These are phyloP conservation scores for Liodrosophila aerea DNA, from an alignment of 2,888 invertebrate genomes.

Conservation along the genomic window DNA sequence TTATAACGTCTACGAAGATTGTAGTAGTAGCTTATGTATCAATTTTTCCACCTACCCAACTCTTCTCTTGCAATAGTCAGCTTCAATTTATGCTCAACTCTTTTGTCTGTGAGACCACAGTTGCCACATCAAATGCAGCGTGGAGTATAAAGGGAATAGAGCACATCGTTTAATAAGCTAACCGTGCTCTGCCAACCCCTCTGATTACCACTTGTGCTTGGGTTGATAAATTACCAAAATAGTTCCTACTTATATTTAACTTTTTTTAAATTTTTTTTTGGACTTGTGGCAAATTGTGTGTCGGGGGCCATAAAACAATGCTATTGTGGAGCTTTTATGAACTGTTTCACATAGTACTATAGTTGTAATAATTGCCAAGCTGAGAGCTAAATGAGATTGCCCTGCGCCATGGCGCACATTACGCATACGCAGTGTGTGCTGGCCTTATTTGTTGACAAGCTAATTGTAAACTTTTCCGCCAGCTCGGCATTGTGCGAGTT, in stretches of 20 bases:
- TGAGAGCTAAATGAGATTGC: slow-evolving; percentile 13
- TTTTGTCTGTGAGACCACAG: too few relatives aligned
- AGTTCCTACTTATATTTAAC: slow-evolving; percentile 32
- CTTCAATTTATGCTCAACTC: too few relatives aligned
- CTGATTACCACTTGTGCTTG: slow-evolving; percentile 12
- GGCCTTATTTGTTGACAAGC: slow-evolving; percentile 59
- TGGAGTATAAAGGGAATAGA: too few relatives aligned
- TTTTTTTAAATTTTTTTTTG: neutral
- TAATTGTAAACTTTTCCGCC: slow-evolving; percentile 70
- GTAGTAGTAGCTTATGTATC: too few relatives aligned
- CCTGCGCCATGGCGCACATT: slow-evolving; percentile 17
- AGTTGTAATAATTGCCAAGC: slow-evolving; percentile 26
- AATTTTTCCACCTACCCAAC: too few relatives aligned
- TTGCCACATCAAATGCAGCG: too few relatives aligned
- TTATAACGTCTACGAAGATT: too few relatives aligned
- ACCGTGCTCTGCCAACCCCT: slow-evolving; percentile 14
- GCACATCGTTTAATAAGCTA: too few relatives aligned
- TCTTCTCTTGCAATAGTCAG: too few relatives aligned
- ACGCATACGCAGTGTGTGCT: slow-evolving; percentile 53
- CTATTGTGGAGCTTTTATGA: slow-evolving; percentile 32
- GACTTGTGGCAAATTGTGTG: neutral
- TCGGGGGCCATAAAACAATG: slow-evolving; percentile 9
- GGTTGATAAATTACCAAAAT: slow-evolving; percentile 30
- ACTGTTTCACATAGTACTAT: slow-evolving; percentile 19
- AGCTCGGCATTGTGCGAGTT: slow-evolving; percentile 25